phyloP scores from a whole-genome alignment of 1,140 invertebrate species.

The Mylabris phalerata region DNA sequence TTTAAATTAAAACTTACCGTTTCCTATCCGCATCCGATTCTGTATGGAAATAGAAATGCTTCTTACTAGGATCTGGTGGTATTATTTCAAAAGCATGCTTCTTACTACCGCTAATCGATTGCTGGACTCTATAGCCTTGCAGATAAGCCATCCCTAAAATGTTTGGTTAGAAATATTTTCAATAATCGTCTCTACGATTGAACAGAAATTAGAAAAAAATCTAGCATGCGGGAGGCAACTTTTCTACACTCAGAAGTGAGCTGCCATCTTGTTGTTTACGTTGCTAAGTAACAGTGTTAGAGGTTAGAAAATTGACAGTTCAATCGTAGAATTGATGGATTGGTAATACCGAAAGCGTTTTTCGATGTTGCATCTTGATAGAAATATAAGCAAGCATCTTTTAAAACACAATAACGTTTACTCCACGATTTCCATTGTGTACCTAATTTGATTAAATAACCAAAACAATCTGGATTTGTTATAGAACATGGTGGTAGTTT shows the following conservation, averaged over 20 bases:
- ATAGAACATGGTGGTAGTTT: conserved; percentile 65
- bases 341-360: conserved; percentile 69
- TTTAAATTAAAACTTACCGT: conserved; percentile 53
- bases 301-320: no score
- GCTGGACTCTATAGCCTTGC: conserved; percentile 89
- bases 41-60: conserved; percentile 86
- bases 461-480: conserved; percentile 80
- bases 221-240: no score
- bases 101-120: conserved; percentile 65
- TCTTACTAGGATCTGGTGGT: conserved; percentile 77
- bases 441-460: conserved; percentile 77
- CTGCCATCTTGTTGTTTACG: no score
- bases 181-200: no score
- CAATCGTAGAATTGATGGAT: neutral
- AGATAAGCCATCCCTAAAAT: conserved; percentile 73
- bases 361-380: conserved; percentile 82
- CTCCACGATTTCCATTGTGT: conserved; percentile 80
- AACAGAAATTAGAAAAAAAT: no score
- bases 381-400: conserved; percentile 92
- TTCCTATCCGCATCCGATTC: conserved; percentile 94
- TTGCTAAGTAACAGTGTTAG: no score
- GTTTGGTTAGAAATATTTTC: neutral
- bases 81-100: conserved; percentile 88
- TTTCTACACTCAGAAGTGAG: no score
- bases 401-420: conserved; percentile 87